Evolutionary conservation across 2,113 vertebrate genomes (phyloP), one percentile per base, ranked within the genome.

Genomic region (Polypterus bichir): DNA sequence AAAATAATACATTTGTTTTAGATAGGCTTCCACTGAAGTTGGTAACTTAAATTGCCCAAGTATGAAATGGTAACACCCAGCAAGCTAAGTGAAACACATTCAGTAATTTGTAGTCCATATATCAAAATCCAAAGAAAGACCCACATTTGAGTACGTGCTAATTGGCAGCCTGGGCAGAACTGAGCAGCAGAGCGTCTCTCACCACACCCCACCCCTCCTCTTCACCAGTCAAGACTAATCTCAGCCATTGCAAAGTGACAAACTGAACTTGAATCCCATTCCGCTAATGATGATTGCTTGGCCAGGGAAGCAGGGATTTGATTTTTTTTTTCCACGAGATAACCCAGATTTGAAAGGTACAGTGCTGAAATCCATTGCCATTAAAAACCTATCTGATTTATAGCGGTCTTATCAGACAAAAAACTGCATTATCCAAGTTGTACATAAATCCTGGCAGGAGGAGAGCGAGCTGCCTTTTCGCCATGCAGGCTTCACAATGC

Each of bases 391-490:
- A 27, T 27, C 27, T 75, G 74, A 77, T 75, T 77, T 73, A 80
- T 75, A 51, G 48, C 64, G 57, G 65, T 51, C 49, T 66, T 64
- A 77, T 73, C 62, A 64, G 60, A 54, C 60, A 66, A 74, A 66
- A 27, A 70, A 70, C 64, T 76, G 66, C 65, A 64, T 80, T 81
- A 69, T 70, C 60, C 54, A 58, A 73, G 62, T 11, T n/a, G 46
- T 69, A 59, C 66, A 65, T 74, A 81, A 83, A 78, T 77, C 67
- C 64, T 54, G 27, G 7, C 5, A 7, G 27, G 27, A 4, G 70
- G 66, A 57, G 47, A 59, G 53, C 54, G 69, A 68, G 44, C 67
- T 55, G 45, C 27, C 3, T 27, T 27, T 27, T 62, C 63, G 49
- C 65, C 71, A 62, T 71, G 70, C 64, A 48, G 47, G 49, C 52